Evolutionary conservation across 2,113 vertebrate genomes (phyloP).

Genomic region (Lophochroa leadbeateri): DNA sequence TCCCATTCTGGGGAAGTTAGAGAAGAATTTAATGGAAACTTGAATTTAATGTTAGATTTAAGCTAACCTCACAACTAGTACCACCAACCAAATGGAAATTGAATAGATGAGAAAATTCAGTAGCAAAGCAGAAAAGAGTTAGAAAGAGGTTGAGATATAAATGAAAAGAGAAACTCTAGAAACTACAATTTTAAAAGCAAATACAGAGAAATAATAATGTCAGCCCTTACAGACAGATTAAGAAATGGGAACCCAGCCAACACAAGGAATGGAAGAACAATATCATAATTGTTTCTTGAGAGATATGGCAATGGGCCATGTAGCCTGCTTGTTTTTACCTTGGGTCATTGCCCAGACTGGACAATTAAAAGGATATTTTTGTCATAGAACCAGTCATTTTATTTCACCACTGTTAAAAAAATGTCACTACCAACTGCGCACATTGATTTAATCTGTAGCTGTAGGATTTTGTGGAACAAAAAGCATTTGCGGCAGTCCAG

Average conservation of each 20-base stretch:
- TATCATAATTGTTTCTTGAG: slow-evolving; percentile 68
- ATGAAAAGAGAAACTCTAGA: slow-evolving; percentile 30
- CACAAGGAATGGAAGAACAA: slow-evolving; percentile 44
- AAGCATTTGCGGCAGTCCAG: neutral
- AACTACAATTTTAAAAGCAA: slow-evolving; percentile 34
- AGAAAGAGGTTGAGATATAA: neutral
- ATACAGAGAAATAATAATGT: slow-evolving; percentile 56
- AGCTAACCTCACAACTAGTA: neutral
- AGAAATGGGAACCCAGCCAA: slow-evolving; percentile 65
- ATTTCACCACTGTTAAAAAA: slow-evolving; percentile 59
- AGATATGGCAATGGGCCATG: slow-evolving; percentile 65
- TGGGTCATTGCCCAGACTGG: slow-evolving; percentile 68
- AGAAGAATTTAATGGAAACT: neutral
- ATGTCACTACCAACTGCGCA: slow-evolving; percentile 31
- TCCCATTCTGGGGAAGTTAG: neutral
- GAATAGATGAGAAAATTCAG: neutral
- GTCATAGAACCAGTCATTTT: slow-evolving; percentile 44
- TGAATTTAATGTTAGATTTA: neutral
- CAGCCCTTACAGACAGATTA: slow-evolving; percentile 54
- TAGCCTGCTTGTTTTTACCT: slow-evolving; percentile 67
- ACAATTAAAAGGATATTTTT: slow-evolving; percentile 75
- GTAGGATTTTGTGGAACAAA: slow-evolving; percentile 29
- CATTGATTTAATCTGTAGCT: slow-evolving; percentile 34
- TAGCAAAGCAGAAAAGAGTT: neutral
- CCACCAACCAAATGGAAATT: neutral